Base-by-base conservation (phyloP, 35 echinoderm and acorn worm genomes). In the Apostichopus parvimensis region DNA sequence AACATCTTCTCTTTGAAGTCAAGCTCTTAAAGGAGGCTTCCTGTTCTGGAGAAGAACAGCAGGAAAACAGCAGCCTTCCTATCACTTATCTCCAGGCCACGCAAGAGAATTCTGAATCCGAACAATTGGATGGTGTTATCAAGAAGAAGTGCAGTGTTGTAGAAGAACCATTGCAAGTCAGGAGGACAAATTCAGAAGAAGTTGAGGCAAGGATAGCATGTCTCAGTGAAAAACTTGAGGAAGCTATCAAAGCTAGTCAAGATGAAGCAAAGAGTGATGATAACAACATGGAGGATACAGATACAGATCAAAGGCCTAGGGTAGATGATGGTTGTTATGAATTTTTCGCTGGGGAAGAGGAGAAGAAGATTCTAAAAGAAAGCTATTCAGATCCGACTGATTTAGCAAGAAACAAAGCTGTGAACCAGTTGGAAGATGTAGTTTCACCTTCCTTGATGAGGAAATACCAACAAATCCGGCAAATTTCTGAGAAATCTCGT, bases 401-500 rank as follows among this genome's bases (percentile, higher is more conserved):
- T 58, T 22, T 59, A 25, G 6, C 18, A 6, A 60, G 58, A 5
- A 59, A n/a, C 3, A 20, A 60, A 54, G 57, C 5, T 5, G 53
- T 22, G 14, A 58, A 59, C n/a, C n/a, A 58, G 4, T 21, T 84
- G 56, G 57, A 20, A 84, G 20, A 8, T 8, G 14, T 22, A 12
- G 17, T 84, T 84, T 84, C 81, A 60, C 81, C 81, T 58, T 84
- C 81, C 23, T 84, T 84, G 57, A 84, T 84, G 81, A 84, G 57
- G 53, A 84, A 84, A 52, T 84, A 84, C 57, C n/a, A 56, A 60
- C 81, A 84, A 55, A 84, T 84, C 14, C 53, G 81, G 53, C 81
- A 84, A 84, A 24, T 62, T 22, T 84, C 81, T 0, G 81, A 84
- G 57, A 84, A 84, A 21, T 84, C 81, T 8, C 53, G 81, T 58